phyloP scores from a whole-genome alignment of 2,797 vertebrate genomes.

The Megalops cyprinoides region DNA sequence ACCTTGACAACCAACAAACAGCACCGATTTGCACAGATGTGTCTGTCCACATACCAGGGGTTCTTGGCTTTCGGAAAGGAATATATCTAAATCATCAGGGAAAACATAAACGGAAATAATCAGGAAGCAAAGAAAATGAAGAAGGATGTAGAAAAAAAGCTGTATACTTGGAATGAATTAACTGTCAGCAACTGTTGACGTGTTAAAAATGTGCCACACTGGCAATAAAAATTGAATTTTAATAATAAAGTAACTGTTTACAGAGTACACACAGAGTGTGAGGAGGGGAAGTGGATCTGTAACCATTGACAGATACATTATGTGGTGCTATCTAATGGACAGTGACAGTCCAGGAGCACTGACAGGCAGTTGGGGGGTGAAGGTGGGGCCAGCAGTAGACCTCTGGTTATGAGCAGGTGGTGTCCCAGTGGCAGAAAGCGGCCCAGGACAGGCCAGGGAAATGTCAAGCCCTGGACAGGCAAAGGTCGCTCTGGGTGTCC shows the following conservation, averaged over 20 bases:
- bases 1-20: no score
- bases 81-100: no score
- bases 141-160: conserved; percentile 19
- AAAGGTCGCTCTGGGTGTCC: conserved; percentile 46
- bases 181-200: conserved; percentile 61
- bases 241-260: conserved; percentile 79
- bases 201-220: conserved; percentile 70
- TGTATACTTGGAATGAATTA: conserved; percentile 56
- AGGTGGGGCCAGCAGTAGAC: conserved; percentile 58
- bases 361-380: conserved; percentile 58
- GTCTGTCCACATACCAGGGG: no score
- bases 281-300: conserved; percentile 71
- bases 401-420: conserved; percentile 57
- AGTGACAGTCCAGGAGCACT: conserved; percentile 56
- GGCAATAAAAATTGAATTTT: conserved; percentile 79
- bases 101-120: conserved; percentile 11
- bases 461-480: conserved; percentile 8
- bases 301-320: conserved; percentile 46
- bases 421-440: conserved; percentile 61
- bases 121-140: conserved; percentile 31
- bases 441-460: conserved; percentile 54
- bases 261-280: conserved; percentile 79
- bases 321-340: conserved; percentile 56
- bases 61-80: no score
- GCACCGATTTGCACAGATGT: no score